phyloP scores from a whole-genome alignment of 1,140 invertebrate species.

The Bombus cullumanus region DNA sequence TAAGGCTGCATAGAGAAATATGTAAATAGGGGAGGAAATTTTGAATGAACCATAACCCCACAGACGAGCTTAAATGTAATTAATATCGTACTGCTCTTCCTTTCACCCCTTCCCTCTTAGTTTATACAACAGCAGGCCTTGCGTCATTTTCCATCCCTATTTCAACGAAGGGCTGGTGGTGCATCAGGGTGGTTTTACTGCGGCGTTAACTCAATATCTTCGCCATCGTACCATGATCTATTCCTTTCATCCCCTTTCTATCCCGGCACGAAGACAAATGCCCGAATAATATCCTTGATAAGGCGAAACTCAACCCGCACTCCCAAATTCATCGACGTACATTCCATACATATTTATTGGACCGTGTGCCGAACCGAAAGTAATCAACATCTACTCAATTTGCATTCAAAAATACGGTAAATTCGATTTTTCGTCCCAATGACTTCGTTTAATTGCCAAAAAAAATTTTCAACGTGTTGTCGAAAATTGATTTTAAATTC shows the following conservation, averaged over 20 bases:
- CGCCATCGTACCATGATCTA: constrained; percentile 59
- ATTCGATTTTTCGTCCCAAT: neutral
- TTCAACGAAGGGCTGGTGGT: constrained; percentile 24
- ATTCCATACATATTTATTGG: constrained; percentile 35
- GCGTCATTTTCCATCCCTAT: constrained; percentile 3
- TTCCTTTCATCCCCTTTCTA: constrained; percentile 58
- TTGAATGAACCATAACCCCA: constrained; percentile 29
- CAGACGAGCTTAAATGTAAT: constrained; percentile 47
- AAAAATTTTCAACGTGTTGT: neutral
- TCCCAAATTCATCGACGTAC: neutral
- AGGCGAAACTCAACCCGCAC: neutral
- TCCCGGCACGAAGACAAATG: constrained; percentile 40
- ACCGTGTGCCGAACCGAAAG: neutral
- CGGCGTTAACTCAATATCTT: constrained; percentile 66
- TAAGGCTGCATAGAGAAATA: constrained; percentile 25
- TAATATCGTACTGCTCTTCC: constrained; percentile 40
- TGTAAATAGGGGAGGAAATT: constrained; percentile 40
- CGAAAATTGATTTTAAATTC: neutral
- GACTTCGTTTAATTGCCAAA: neutral
- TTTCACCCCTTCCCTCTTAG: constrained; percentile 13
- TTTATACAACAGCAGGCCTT: constrained; percentile 7
- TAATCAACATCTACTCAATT: neutral
- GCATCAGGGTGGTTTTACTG: constrained; percentile 59
- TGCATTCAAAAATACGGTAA: neutral
- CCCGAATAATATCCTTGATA: constrained; percentile 37